Evolutionary conservation across 2,888 invertebrate genomes (phyloP).

Genomic region (Epirrhoe alternata): DNA sequence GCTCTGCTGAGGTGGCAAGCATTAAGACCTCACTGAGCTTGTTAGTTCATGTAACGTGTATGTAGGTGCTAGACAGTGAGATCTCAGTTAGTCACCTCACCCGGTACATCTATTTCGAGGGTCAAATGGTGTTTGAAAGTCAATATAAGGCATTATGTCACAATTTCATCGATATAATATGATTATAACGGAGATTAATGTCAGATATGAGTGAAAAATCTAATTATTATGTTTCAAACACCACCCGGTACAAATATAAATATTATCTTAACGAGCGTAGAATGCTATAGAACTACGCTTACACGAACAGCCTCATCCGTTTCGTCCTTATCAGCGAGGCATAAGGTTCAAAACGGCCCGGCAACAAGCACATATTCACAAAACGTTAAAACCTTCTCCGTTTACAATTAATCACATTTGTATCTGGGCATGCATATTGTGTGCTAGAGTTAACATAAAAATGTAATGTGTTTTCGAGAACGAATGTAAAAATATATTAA

Average conservation of each 20-base stretch:
- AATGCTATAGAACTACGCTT: conserved; percentile 49
- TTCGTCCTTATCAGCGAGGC: conserved; percentile 1
- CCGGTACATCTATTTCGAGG: conserved; percentile 43
- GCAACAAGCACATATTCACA: conserved; percentile 42
- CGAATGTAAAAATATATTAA: conserved; percentile 20
- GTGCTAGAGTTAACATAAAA: conserved; percentile 41
- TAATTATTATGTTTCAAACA: conserved; percentile 43
- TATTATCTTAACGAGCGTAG: conserved; percentile 56
- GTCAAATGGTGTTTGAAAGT: conserved; percentile 46
- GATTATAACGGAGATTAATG: too few relatives aligned
- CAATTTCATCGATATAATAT: not conserved
- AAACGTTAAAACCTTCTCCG: conserved; percentile 43
- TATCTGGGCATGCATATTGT: conserved; percentile 72
- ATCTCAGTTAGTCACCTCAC: conserved; percentile 49
- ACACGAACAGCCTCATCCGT: conserved; percentile 29
- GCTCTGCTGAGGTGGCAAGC: not conserved
- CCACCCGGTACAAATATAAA: conserved; percentile 59
- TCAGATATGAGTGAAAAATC: too few relatives aligned
- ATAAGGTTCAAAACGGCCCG: conserved; percentile 23
- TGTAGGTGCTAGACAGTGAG: conserved; percentile 34
- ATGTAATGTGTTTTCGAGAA: conserved; percentile 31
- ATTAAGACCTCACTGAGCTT: conserved; percentile 25
- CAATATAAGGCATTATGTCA: not conserved
- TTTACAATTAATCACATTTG: conserved; percentile 49
- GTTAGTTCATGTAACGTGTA: conserved; percentile 23